Evolutionary conservation across 1,140 invertebrate species (phyloP).

Genomic region (Leguminivora glycinivorella): DNA sequence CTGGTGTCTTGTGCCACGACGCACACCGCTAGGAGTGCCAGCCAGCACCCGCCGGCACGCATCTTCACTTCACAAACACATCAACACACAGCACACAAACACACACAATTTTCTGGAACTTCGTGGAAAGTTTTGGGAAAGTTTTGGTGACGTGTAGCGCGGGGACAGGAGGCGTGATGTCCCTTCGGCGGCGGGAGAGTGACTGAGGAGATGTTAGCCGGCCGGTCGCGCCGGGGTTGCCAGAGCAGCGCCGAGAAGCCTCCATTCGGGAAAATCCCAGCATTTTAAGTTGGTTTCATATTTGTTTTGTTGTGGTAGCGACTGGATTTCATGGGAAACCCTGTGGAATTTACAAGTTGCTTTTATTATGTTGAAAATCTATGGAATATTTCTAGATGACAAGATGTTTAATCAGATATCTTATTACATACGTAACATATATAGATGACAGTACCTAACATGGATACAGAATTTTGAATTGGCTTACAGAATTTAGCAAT

Average conservation of each 20-base stretch:
- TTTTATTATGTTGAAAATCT: too few species aligned
- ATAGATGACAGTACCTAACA: too few species aligned
- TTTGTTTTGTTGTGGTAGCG: too few species aligned
- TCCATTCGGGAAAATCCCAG: constrained; percentile 16
- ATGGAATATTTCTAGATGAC: too few species aligned
- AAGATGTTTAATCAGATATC: too few species aligned
- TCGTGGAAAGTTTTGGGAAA: constrained; percentile 53
- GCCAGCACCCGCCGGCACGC: constrained; percentile 70
- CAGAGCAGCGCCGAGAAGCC: constrained; percentile 30
- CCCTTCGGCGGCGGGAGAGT: constrained; percentile 44
- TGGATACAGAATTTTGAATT: too few species aligned
- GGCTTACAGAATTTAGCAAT: too few species aligned
- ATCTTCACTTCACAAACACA: constrained; percentile 52
- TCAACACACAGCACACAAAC: constrained; percentile 62
- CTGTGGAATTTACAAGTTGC: too few species aligned
- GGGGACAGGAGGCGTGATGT: constrained; percentile 31
- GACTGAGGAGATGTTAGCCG: constrained; percentile 45
- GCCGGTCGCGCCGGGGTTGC: constrained; percentile 41
- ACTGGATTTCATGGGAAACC: too few species aligned
- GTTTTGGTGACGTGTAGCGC: constrained; percentile 62
- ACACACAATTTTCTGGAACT: constrained; percentile 43
- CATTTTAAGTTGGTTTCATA: neutral
- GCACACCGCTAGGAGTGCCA: constrained; percentile 54
- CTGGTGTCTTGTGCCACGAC: constrained; percentile 63
- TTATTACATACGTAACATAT: too few species aligned